A percentile compares a stretch with the other conserved stretches of the same genome.
phyloP scores from a whole-genome alignment of 1,140 invertebrate genomes.

The Papilio helenus region DNA sequence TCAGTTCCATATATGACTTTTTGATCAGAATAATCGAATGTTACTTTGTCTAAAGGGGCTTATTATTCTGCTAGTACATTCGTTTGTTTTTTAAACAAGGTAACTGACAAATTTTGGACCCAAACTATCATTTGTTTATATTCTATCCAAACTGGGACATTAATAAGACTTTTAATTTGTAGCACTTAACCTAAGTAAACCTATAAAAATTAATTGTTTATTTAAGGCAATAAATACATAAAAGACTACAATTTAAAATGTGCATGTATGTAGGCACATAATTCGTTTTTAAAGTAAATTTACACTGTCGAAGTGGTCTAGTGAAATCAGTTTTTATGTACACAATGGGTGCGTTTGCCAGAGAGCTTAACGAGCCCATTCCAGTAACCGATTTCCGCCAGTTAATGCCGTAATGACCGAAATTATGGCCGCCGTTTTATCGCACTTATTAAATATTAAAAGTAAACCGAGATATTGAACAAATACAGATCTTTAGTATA shows the following conservation, averaged over 20 bases:
- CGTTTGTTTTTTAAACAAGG: too few relatives aligned
- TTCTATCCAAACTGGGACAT: too few relatives aligned
- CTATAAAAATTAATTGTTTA: too few relatives aligned
- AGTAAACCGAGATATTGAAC: background rate
- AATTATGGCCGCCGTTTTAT: constrained; percentile 24
- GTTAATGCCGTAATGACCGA: constrained; percentile 29
- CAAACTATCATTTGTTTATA: too few relatives aligned
- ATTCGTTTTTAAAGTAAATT: background rate
- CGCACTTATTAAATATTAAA: constrained; percentile 21
- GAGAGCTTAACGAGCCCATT: constrained; percentile 33
- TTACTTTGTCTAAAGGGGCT: too few relatives aligned
- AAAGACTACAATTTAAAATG: background rate
- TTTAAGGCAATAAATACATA: background rate
- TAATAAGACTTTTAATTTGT: too few relatives aligned
- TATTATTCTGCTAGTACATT: too few relatives aligned
- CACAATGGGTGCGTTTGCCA: constrained; percentile 19
- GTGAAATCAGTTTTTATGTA: constrained; percentile 17
- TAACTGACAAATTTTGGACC: too few relatives aligned
- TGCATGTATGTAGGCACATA: background rate
- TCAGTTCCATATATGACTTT: too few relatives aligned
- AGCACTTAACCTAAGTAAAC: too few relatives aligned
- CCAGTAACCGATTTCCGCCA: constrained; percentile 25
- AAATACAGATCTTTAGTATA: background rate
- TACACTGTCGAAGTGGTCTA: background rate
- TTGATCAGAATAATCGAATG: too few relatives aligned